Percentiles rank a stretch among this genome's conserved stretches.
Evolutionary conservation across 2,888 invertebrate species (phyloP).

Genomic region (Fissipunctia ypsillon): DNA sequence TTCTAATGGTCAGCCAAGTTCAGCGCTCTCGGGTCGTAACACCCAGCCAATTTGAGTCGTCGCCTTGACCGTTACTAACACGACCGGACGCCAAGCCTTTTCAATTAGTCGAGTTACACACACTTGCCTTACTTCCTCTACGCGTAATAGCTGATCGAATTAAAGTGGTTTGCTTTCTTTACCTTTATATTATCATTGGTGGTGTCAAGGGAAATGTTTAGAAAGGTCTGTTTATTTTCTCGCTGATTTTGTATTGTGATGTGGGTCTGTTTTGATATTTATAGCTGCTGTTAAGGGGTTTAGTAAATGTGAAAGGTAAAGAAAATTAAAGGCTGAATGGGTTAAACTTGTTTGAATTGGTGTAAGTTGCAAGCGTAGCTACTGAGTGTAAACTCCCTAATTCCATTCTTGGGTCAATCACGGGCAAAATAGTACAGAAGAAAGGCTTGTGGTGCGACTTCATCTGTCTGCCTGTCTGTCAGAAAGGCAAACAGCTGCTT

Average conservation of each 20-base stretch:
- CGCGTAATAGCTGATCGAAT: conserved; percentile 67
- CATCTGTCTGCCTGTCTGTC: too few relatives aligned
- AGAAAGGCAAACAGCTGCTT: too few relatives aligned
- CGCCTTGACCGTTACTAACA: conserved; percentile 32
- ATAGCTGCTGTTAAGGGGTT: not conserved
- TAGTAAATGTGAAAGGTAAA: not conserved
- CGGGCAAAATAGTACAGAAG: too few relatives aligned
- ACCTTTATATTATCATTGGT: conserved; percentile 62
- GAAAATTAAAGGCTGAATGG: not conserved
- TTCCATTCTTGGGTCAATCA: not conserved
- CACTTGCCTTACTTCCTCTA: conserved; percentile 62
- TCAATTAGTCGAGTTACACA: conserved; percentile 43
- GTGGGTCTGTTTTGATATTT: conserved; percentile 9
- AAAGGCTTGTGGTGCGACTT: too few relatives aligned
- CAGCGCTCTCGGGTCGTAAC: conserved; percentile 75
- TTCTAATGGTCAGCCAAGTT: conserved; percentile 78
- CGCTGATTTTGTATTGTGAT: conserved; percentile 39
- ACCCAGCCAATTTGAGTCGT: conserved; percentile 57
- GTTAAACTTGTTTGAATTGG: not conserved
- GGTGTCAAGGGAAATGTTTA: conserved; percentile 61
- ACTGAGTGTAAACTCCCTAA: not conserved
- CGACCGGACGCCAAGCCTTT: conserved; percentile 32
- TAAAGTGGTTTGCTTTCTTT: conserved; percentile 68
- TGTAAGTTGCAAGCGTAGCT: too few relatives aligned
- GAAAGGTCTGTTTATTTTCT: conserved; percentile 56